Evolutionary conservation across 2,888 invertebrate species (phyloP), one percentile per base, ranked within the genome.

Genomic region (Ferrisia virgata): DNA sequence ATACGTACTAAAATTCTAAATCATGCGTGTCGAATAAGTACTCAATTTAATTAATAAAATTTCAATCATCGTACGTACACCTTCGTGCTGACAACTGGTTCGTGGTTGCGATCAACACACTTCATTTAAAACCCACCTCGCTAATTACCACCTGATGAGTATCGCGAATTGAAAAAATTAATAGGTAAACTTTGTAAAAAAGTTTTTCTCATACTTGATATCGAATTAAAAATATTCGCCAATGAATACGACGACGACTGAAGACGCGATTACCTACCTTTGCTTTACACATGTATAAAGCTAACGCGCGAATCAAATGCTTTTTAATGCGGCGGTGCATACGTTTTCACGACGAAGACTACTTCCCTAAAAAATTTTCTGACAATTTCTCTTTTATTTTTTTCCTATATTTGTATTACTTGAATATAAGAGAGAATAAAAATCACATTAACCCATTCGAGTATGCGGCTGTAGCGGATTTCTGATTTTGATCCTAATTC

Each of bases 401-500:
- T 69, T 82, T 82, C 15, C n/a, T 39, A 31, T 28, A 31, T 40
- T 22, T 79, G 28, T 31, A 39, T 28, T 47, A 31, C 47, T 13
- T 33, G 40, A 69, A 40, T n/a, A n/a, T n/a, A 82, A 28, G 18
- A 40, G 25, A 76, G 82, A 82, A 82, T 82, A 72, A 82, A 82
- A 82, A 82, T 82, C 82, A 72, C 82, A 82, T 82, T 82, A 82
- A 82, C 82, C 82, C 82, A 82, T 82, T 82, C 82, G 82, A 72
- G 40, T 43, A 82, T 31, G 81, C 53, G 36, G 82, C 82, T 33
- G 81, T 53, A 33, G 81, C 81, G 82, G 82, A 72, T 82, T 43
- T 82, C 39, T 82, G 72, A 82, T 72, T 82, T 40, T 69, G 82
- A 82, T 82, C 82, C 82, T 69, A 82, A 82, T 82, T 82, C 82